Evolutionary conservation across 2,888 invertebrate genomes (phyloP), one percentile per base, ranked within the genome.

Genomic region (Eudasyphora cyanicolor): DNA sequence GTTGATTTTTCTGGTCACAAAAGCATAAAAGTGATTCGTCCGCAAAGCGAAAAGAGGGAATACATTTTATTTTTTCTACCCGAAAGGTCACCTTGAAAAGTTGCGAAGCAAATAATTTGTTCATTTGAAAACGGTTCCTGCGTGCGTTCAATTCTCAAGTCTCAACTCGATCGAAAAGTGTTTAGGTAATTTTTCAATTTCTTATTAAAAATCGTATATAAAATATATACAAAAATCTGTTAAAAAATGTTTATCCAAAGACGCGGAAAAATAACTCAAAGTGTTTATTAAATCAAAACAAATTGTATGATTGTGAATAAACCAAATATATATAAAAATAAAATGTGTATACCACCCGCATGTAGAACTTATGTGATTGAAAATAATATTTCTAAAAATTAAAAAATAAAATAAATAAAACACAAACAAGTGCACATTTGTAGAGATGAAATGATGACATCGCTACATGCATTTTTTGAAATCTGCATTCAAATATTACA

Each of bases 71-170:
- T n/a, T n/a, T n/a, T 64, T 60, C 60, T 60, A 29, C 32, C 42
- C 67, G 67, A 84, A 83, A 86, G 86, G 86, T 86, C 86, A 86
- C 86, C 86, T 86, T 86, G 85, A 85, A 84, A 79, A 78, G 54
- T 84, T 75, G 80, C 67, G 69, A 73, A 54, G 81, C 82, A 77
- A 69, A 83, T 77, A 77, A 71, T 82, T 71, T 75, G 81, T 84
- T 76, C 57, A 81, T 42, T 84, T n/a, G 38, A 84, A 84, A 84
- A 76, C 84, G 81, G 73, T 84, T 84, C 60, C 78, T 84, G 70
- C 76, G 71, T 84, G 71, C 81, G 75, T 71, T 45, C 57, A 14
- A 84, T 71, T 71, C 57, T 81, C 57, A 14, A 84, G 67, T 71
- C 57, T 81, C 78, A 79, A 73, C 81, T 78, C 76, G 45, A 80